These are phyloP conservation scores for Cyanistes caeruleus DNA, from an alignment of 2,113 vertebrate genomes.

Conservation along the genomic window DNA sequence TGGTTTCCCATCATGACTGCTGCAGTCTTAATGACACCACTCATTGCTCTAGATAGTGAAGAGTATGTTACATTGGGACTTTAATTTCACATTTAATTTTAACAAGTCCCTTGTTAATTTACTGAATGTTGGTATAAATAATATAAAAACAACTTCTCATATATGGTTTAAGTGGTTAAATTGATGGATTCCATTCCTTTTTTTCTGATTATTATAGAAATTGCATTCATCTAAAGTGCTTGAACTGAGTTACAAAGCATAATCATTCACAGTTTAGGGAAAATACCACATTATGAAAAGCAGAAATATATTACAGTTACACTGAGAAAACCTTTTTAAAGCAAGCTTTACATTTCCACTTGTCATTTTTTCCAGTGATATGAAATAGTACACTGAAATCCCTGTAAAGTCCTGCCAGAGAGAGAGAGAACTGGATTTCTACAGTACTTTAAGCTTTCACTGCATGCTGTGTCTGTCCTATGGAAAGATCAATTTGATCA, in stretches of 20 bases:
- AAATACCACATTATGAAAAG: background rate
- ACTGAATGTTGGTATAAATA: background rate
- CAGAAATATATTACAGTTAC: background rate
- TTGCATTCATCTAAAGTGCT: background rate
- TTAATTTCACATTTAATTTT: background rate
- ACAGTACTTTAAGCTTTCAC: background rate
- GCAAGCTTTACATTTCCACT: background rate
- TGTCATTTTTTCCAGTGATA: conserved; percentile 21
- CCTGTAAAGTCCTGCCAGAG: background rate
- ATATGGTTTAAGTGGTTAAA: background rate
- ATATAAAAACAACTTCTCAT: background rate
- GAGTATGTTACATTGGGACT: background rate
- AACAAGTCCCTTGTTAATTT: background rate
- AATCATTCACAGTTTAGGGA: background rate
- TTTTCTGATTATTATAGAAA: background rate
- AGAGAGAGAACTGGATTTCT: background rate
- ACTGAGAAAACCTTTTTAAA: background rate
- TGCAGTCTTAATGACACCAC: background rate
- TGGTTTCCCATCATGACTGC: background rate
- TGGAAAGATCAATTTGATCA: background rate
- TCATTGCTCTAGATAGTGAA: background rate
- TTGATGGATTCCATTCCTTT: background rate
- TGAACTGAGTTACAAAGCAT: background rate
- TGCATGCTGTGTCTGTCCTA: background rate
- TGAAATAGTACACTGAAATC: background rate